Base-by-base conservation (phyloP, 2,888 invertebrate genomes). In the Drosophila mimica region DNA sequence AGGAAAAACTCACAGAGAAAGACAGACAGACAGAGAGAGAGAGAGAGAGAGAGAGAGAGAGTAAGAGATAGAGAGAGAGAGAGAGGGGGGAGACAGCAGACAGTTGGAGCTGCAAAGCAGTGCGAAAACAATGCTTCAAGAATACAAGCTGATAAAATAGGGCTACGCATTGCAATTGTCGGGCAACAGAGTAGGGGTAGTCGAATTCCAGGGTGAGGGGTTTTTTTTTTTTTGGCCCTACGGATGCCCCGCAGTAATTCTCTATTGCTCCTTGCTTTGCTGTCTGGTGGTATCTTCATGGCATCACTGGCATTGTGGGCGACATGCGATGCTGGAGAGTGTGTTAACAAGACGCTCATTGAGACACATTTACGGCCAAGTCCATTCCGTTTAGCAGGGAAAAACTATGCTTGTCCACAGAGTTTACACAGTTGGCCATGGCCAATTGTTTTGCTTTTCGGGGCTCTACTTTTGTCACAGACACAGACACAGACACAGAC, bases 291-390 rank as follows among this genome's bases (percentile, higher is more conserved):
- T 53, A 67, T 54, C 56, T 43, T 66, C 69, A 60, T 76, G 78
- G 73, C 78, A 76, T 74, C 62, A 40, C 61, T 59, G 61, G 49
- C 43, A 57, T 2, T 56, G 49, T 34, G 31, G 17, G 51, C 46
- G n/a, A 56, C 74, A 81, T 84, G 76, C 74, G 56, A 62, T 74
- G 64, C 59, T 62, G 49, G 62, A 73, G 73, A 72, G 83, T 85
- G 85, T 88, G 83, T 78, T 84, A 84, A 84, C 85, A 84, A 88
- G 88, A 78, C 53, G 77, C 75, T 82, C 80, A 88, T 88, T 85
- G 82, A 76, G 83, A 88, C 80, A 88, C 83, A 80, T 84, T 66
- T 43, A 60, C 28, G 40, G 68, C 46, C 25, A 46, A 25, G 46
- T 30, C 30, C 51, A 28, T 53, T 33, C 61, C 60, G 62, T 36